phyloP scores from a whole-genome alignment of 2,797 vertebrate species.

The Lophius americanus region DNA sequence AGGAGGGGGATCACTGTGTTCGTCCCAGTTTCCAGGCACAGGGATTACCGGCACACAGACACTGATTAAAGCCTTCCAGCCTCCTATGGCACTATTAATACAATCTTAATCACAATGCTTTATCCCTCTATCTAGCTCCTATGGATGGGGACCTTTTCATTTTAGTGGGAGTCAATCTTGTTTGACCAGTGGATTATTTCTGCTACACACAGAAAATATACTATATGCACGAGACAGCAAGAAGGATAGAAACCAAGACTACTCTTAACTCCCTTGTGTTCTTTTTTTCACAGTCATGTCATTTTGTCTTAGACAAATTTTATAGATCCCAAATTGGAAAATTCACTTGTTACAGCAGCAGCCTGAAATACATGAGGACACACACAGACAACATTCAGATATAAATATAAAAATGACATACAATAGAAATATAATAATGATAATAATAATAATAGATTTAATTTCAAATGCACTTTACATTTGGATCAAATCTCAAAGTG shows the following conservation, averaged over 20 bases:
- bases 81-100: constrained; percentile 87
- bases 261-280: neutral
- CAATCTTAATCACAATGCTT: constrained; percentile 88
- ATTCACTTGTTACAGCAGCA: too few relatives aligned
- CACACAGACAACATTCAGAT: too few relatives aligned
- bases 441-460: too few relatives aligned
- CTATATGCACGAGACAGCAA: constrained; percentile 41
- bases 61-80: constrained; percentile 88
- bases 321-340: neutral
- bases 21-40: constrained; percentile 79
- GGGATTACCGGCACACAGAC: constrained; percentile 84
- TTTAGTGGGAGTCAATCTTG: constrained; percentile 78
- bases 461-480: too few relatives aligned
- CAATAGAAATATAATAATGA: too few relatives aligned
- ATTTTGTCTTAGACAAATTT: neutral
- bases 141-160: constrained; percentile 84
- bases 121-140: constrained; percentile 81
- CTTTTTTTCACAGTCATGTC: neutral
- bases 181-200: constrained; percentile 81
- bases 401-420: too few relatives aligned
- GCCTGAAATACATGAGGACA: too few relatives aligned
- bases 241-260: constrained; percentile 13
- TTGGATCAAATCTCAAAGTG: too few relatives aligned
- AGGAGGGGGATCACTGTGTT: constrained; percentile 75
- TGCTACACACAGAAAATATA: constrained; percentile 66